These are phyloP conservation scores for Poeciliopsis turneri DNA, from an alignment of 2,797 vertebrate species.

Conservation along the genomic window DNA sequence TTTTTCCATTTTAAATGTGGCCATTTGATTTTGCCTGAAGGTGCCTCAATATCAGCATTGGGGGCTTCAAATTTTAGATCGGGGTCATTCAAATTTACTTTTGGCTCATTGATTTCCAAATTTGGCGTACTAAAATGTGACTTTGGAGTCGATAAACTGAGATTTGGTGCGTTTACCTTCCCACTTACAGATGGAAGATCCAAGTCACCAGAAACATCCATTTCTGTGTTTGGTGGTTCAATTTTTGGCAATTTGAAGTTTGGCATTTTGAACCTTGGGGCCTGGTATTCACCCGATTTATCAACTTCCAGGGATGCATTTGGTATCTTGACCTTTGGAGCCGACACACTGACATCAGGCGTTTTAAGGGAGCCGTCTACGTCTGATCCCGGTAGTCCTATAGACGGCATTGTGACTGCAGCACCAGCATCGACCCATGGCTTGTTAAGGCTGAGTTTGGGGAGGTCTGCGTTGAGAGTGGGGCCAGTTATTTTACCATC, in stretches of 20 bases:
- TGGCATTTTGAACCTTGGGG: slow-evolving; percentile 76
- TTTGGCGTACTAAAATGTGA: slow-evolving; percentile 45
- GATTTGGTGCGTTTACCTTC: slow-evolving; percentile 33
- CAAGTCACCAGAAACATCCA: slow-evolving; percentile 45
- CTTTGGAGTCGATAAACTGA: slow-evolving; percentile 48
- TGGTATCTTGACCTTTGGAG: slow-evolving; percentile 56
- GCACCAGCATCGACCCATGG: slow-evolving; percentile 35
- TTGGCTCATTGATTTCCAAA: slow-evolving; percentile 51
- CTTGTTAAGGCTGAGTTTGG: slow-evolving; percentile 44
- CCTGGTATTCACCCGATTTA: slow-evolving; percentile 39
- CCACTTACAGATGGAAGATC: slow-evolving; percentile 49
- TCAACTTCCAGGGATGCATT: slow-evolving; percentile 55
- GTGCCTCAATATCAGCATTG: slow-evolving; percentile 43
- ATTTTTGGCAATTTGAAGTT: slow-evolving; percentile 53
- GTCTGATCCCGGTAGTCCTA: slow-evolving; percentile 58
- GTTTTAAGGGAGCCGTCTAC: slow-evolving; percentile 53
- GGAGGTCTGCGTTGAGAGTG: slow-evolving; percentile 67
- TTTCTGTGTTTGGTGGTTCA: slow-evolving; percentile 40
- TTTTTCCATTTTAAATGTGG: slow-evolving; percentile 59
- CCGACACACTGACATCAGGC: slow-evolving; percentile 58
- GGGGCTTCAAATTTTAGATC: slow-evolving; percentile 48
- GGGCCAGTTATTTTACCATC: slow-evolving; percentile 54
- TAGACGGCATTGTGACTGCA: slow-evolving; percentile 53
- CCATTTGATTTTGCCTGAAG: slow-evolving; percentile 62
- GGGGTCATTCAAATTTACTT: slow-evolving; percentile 59